A percentile compares a stretch with the other conserved stretches of the same genome.
These are phyloP conservation scores for Marcusenius ussheri DNA, from an alignment of 2,113 vertebrate species.

Conservation along the genomic window DNA sequence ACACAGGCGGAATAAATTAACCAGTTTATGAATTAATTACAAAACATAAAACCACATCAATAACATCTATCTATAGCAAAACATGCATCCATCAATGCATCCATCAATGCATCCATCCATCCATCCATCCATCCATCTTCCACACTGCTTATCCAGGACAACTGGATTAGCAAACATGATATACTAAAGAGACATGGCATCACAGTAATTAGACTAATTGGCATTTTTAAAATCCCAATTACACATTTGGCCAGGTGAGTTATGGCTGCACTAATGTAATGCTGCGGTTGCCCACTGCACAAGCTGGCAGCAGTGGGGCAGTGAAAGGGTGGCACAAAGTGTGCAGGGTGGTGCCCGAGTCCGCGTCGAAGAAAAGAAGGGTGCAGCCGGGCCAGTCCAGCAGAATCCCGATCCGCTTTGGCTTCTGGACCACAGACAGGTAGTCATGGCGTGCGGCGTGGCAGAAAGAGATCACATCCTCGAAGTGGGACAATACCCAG, in stretches of 20 bases:
- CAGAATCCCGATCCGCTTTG: slow-evolving; percentile 66
- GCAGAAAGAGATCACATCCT: slow-evolving; percentile 75
- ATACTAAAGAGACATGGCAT: not conserved
- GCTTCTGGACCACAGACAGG: slow-evolving; percentile 62
- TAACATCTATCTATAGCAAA: not conserved
- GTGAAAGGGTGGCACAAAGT: slow-evolving; percentile 53
- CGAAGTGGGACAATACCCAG: slow-evolving; percentile 84
- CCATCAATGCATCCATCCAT: not conserved
- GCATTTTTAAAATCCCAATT: not conserved
- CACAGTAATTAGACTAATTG: not conserved
- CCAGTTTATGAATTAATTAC: not conserved
- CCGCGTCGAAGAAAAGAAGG: slow-evolving; percentile 74
- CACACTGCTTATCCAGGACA: not conserved
- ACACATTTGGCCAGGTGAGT: not conserved
- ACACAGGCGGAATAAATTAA: not conserved
- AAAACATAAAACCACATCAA: not conserved
- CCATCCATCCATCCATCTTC: not conserved
- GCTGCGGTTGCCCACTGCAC: slow-evolving; percentile 74
- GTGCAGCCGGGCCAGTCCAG: slow-evolving; percentile 73
- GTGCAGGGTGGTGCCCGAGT: slow-evolving; percentile 65
- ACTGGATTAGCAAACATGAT: not conserved
- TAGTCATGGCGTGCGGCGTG: slow-evolving; percentile 55
- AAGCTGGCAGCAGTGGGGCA: slow-evolving; percentile 67
- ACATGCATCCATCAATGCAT: not conserved
- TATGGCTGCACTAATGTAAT: slow-evolving; percentile 51